phyloP scores from a whole-genome alignment of 23 tunicate genomes.

The Aplidium turbinatum region DNA sequence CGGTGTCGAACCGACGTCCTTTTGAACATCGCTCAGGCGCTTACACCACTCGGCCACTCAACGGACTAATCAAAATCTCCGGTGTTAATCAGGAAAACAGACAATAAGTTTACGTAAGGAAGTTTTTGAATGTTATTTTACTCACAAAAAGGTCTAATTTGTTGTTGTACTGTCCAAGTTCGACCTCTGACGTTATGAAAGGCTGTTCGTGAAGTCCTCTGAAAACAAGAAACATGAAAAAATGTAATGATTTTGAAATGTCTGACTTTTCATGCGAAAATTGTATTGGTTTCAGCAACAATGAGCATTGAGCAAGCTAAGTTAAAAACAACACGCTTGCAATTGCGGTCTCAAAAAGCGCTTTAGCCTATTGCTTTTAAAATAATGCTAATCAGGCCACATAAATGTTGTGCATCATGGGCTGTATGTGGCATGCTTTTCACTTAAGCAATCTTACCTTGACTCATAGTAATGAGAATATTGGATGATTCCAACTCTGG shows the following conservation, averaged over 20 bases:
- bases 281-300: background rate
- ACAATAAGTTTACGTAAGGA: no score
- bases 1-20: no score
- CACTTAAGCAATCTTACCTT: slow-evolving; percentile 20
- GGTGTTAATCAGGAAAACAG: background rate
- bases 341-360: background rate
- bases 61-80: background rate
- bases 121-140: background rate
- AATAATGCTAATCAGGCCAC: background rate
- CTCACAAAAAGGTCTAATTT: slow-evolving; percentile 5
- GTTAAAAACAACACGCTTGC: background rate
- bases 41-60: no score
- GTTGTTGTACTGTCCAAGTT: slow-evolving; percentile 19
- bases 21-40: no score
- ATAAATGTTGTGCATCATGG: background rate
- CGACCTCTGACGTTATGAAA: slow-evolving; percentile 9
- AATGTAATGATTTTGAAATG: background rate
- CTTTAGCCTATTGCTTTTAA: background rate
- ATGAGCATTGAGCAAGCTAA: background rate
- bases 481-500: slow-evolving; percentile 61
- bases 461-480: slow-evolving; percentile 48
- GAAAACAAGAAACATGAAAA: background rate
- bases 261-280: background rate
- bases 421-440: background rate
- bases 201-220: slow-evolving; percentile 19